Base-by-base conservation (phyloP, 1,140 invertebrate genomes). In the Ectropis grisescens region DNA sequence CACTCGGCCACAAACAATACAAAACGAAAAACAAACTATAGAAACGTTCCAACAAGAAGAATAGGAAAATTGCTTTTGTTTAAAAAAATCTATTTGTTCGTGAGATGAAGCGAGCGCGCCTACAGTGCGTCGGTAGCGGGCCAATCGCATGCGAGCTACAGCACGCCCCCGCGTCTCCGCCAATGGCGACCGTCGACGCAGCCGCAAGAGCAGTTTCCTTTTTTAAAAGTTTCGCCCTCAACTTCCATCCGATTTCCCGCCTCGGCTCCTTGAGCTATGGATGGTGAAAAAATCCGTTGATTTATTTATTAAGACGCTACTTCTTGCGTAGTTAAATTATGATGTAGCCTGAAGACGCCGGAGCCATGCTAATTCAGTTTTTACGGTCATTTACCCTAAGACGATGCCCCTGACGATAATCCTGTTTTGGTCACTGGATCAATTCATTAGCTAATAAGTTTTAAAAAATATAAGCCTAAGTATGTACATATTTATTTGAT, bases 11-110 rank as follows among this genome's bases (percentile, higher is more conserved):
- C 68, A 71, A 80, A 80, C 75, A 80, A 76, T 76, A 72, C 69
- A 72, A 74, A 79, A 75, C 65, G 61, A 76, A 80, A 80, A 76
- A 72, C 68, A 61, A 74, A 69, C 70, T 68, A 71, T 67, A 65
- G 48, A 65, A 75, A 76, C 66, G 52, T 46, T 41, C 39, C 70
- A 80, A 80, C 69, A 80, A 76, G 75, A 79, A 79, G 61, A 76
- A 76, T 80, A 76, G 75, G 75, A 80, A 80, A 80, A 80, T 80
- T 79, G 67, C 71, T 79, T 78, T 75, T 71, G 68, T 71, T 72
- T 69, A 71, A 71, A 79, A 78, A 79, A 79, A 79, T 76, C 74
- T 76, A 76, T 74, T 79, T 72, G 71, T 70, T 65, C 58, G 61
- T 53, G 52, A 74, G 70, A 70, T 61, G 71, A 65, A 49, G 8